Evolutionary conservation across 1,140 invertebrate species (phyloP).

Genomic region (Conus betulinus): DNA sequence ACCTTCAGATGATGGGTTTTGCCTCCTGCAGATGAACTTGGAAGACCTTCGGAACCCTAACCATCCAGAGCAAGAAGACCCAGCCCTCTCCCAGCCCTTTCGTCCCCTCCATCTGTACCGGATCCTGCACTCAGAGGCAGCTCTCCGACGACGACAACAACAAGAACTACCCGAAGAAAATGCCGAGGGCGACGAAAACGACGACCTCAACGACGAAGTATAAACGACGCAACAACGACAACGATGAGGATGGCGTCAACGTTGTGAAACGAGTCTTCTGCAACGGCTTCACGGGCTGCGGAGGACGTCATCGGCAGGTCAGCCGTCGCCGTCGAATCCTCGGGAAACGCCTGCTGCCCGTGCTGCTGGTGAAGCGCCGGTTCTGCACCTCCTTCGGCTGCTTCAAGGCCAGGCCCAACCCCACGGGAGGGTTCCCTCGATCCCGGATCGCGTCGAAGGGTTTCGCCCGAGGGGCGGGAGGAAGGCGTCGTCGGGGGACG

Average conservation of each 20-base stretch:
- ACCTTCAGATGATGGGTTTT: too few relatives aligned
- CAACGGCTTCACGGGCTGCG: slow-evolving; percentile 53
- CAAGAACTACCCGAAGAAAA: neutral
- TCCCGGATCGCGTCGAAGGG: neutral
- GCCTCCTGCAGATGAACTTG: neutral
- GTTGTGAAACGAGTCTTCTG: slow-evolving; percentile 48
- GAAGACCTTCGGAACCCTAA: neutral
- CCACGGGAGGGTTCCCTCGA: neutral
- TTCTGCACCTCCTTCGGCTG: slow-evolving; percentile 52
- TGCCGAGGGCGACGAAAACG: neutral
- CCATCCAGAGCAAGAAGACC: neutral
- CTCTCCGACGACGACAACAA: neutral
- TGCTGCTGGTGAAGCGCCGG: slow-evolving; percentile 40
- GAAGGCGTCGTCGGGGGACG: neutral
- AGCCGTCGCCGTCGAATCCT: neutral
- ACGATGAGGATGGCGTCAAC: neutral
- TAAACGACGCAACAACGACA: neutral
- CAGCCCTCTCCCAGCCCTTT: neutral
- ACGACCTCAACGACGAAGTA: neutral
- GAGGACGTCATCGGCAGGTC: slow-evolving; percentile 38
- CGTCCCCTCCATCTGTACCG: neutral
- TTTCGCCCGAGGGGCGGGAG: neutral
- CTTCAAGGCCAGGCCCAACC: slow-evolving; percentile 26
- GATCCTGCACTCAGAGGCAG: neutral
- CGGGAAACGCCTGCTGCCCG: neutral